Percentiles rank a stretch among this genome's conserved stretches.
Conservation (phyloP, 2,888 invertebrate species). For the Sminthurinus aureus region DNA sequence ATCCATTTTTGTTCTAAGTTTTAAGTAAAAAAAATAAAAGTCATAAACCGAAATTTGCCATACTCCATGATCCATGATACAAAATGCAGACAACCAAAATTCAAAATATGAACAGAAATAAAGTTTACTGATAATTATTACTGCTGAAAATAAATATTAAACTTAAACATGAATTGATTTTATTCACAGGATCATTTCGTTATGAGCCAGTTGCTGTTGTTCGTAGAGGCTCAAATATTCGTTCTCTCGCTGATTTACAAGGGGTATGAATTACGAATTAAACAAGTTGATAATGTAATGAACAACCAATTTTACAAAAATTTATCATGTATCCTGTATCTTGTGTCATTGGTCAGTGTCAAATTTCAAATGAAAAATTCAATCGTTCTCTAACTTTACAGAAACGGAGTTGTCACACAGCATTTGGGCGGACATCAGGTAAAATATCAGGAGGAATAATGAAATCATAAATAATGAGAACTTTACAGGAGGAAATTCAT, state of each 20-base stretch:
- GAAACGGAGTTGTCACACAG: conserved; percentile 74
- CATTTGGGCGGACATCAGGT: conserved; percentile 80
- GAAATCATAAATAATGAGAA: too few relatives aligned
- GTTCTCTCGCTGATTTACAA: conserved; percentile 73
- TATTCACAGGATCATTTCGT: conserved; percentile 74
- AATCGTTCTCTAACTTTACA: background rate
- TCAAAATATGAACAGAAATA: too few relatives aligned
- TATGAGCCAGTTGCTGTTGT: conserved; percentile 84
- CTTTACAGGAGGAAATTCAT: too few relatives aligned
- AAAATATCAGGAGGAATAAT: too few relatives aligned
- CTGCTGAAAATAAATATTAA: background rate
- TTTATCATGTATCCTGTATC: background rate
- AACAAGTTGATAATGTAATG: too few relatives aligned
- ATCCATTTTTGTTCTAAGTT: too few relatives aligned
- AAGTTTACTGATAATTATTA: too few relatives aligned
- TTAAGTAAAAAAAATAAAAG: too few relatives aligned
- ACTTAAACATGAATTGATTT: background rate
- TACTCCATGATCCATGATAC: too few relatives aligned
- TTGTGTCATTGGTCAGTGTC: background rate
- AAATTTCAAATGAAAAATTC: background rate
- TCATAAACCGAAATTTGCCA: too few relatives aligned
- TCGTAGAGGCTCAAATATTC: conserved; percentile 76
- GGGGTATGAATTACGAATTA: conserved; percentile 65
- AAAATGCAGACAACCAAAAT: too few relatives aligned
- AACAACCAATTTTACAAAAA: background rate